Evolutionary conservation across 2,888 invertebrate genomes (phyloP).

Genomic region (Anorthoa munda): DNA sequence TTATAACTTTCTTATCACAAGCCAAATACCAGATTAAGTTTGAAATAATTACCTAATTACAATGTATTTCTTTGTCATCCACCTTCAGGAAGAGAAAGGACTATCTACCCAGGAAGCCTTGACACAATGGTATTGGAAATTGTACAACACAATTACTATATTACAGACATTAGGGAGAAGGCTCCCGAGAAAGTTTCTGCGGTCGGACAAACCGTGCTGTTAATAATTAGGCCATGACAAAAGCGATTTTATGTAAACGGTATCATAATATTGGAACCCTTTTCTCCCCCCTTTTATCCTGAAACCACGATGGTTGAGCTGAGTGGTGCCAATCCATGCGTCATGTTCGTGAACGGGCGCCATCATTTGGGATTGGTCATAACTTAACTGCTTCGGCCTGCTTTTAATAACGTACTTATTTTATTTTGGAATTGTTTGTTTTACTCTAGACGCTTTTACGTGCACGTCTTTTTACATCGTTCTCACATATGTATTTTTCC

Average conservation of each 20-base stretch:
- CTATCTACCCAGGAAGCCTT: constrained; percentile 16
- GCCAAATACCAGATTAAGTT: not conserved
- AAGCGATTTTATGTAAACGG: constrained; percentile 12
- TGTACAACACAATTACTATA: constrained; percentile 49
- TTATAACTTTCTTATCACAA: not conserved
- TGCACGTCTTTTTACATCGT: too few species aligned
- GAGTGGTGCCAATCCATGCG: too few species aligned
- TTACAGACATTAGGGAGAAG: constrained; percentile 65
- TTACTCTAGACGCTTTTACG: too few species aligned
- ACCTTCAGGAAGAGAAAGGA: constrained; percentile 43
- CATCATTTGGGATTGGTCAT: too few species aligned
- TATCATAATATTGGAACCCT: too few species aligned
- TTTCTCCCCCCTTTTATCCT: too few species aligned
- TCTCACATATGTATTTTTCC: too few species aligned
- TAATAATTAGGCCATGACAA: constrained; percentile 11
- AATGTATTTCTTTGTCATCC: constrained; percentile 6
- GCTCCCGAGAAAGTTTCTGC: constrained; percentile 52
- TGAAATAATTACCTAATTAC: not conserved
- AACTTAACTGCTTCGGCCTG: too few species aligned
- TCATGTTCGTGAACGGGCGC: too few species aligned
- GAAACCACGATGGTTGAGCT: too few species aligned
- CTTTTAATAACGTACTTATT: too few species aligned
- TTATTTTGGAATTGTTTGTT: too few species aligned
- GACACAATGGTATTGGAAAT: constrained; percentile 50
- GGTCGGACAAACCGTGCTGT: constrained; percentile 38